Evolutionary conservation across 2,888 invertebrate species (phyloP).

Genomic region (Tyria jacobaeae): DNA sequence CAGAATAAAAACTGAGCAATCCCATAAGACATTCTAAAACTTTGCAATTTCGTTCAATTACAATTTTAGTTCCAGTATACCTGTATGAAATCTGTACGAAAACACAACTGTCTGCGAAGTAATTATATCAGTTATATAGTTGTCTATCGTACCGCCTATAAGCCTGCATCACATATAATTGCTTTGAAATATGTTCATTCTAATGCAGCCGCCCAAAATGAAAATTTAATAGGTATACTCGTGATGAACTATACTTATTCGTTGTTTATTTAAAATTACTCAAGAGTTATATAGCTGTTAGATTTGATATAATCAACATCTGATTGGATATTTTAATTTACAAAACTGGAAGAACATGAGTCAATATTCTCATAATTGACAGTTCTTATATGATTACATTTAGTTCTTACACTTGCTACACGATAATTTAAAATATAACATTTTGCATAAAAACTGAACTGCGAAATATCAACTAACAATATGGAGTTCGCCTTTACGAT

Average conservation of each 20-base stretch:
- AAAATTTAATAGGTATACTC: conserved; percentile 50
- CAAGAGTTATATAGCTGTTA: conserved; percentile 49
- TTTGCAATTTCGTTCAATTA: not conserved
- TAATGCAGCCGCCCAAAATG: conserved; percentile 60
- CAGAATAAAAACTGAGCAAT: not conserved
- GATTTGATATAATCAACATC: conserved; percentile 36
- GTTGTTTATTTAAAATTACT: conserved; percentile 60
- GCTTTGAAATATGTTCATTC: conserved; percentile 64
- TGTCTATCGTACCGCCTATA: conserved; percentile 65
- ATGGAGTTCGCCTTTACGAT: conserved; percentile 29
- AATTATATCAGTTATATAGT: conserved; percentile 78
- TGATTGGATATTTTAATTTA: conserved; percentile 49
- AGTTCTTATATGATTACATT: conserved; percentile 18
- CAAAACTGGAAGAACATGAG: conserved; percentile 32
- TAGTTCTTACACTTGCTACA: conserved; percentile 8
- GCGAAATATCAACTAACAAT: conserved; percentile 4
- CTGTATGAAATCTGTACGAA: conserved; percentile 42
- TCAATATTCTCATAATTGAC: conserved; percentile 35
- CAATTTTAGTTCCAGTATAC: not conserved
- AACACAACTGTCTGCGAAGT: conserved; percentile 60
- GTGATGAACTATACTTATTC: conserved; percentile 51
- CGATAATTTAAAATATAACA: conserved; percentile 11
- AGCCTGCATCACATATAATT: conserved; percentile 67
- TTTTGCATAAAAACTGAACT: conserved; percentile 14
- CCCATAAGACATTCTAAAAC: not conserved